These are phyloP conservation scores for Pristionchus mayeri DNA, from an alignment of 2,888 invertebrate genomes.

Conservation along the genomic window DNA sequence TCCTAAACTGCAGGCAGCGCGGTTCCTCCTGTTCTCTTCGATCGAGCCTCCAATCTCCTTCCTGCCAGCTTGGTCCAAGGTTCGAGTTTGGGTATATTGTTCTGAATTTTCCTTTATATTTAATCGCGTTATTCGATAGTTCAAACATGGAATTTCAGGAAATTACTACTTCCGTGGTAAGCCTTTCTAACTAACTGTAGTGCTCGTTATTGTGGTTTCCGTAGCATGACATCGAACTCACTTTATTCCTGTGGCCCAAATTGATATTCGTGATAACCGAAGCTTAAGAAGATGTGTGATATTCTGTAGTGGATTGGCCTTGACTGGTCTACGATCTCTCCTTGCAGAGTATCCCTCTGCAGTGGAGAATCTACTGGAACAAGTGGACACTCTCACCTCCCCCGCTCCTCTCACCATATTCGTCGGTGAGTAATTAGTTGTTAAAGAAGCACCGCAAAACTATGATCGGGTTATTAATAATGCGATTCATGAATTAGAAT, in stretches of 20 bases:
- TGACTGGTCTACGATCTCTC: too few species aligned
- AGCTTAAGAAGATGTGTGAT: background rate
- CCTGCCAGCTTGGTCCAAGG: conserved; percentile 90
- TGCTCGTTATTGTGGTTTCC: conserved; percentile 36
- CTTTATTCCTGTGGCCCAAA: too few species aligned
- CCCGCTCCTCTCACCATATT: conserved; percentile 59
- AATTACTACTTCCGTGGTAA: conserved; percentile 78
- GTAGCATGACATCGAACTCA: background rate
- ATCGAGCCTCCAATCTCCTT: conserved; percentile 89
- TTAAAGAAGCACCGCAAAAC: too few species aligned
- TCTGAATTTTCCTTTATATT: background rate
- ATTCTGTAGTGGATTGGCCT: background rate
- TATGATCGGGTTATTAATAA: background rate
- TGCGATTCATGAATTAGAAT: too few species aligned
- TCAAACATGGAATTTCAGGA: conserved; percentile 59
- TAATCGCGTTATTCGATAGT: too few species aligned
- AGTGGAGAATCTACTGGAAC: conserved; percentile 67
- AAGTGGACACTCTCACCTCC: conserved; percentile 66
- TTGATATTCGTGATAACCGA: background rate
- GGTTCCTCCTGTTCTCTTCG: conserved; percentile 90
- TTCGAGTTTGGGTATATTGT: conserved; percentile 66
- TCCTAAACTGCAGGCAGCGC: conserved; percentile 83
- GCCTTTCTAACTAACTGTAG: conserved; percentile 54
- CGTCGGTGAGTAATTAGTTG: conserved; percentile 54
- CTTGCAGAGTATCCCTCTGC: conserved; percentile 72